Base-by-base conservation (phyloP, 2,797 vertebrate species). In the Spea hammondii region DNA sequence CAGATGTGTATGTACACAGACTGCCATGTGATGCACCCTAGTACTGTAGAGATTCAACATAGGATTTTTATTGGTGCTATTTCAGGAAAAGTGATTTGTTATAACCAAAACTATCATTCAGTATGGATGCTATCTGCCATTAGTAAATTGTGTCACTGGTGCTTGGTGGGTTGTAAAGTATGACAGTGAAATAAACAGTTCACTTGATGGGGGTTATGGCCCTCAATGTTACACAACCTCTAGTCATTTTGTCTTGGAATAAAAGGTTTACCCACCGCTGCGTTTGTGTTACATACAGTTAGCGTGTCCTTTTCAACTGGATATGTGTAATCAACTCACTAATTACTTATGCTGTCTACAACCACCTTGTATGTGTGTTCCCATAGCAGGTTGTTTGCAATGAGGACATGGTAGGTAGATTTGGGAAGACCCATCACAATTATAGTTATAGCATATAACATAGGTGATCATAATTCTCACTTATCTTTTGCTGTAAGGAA, bases 11-110 rank as follows among this genome's bases (percentile, higher is more conserved):
- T 13, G 13, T 13, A 45, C 32, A 14, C 55, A 57, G 48, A 12
- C 12, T 44, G 10, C 32, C n/a, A 49, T 17, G 14, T 5, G 59
- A 62, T 50, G 14, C 54, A 17, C 45, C 17, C 57, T 64, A 55
- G 54, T 32, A 68, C 13, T 68, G 70, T 60, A 71, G 72, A 55
- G 49, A 60, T 80, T 70, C 69, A 65, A 48, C 48, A 74, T 53
- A 70, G 14, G 59, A 45, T 65, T 77, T 53, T 65, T 74, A 74
- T 69, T 74, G 80, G 80, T 82, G 80, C 80, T 82, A 82, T 65
- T 73, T 77, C 65, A 77, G 66, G 55, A 13, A 72, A 57, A 68
- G 64, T 70, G 47, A 73, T 65, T 49, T 74, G 49, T 12, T 60
- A 59, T 48, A 71, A 64, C 14, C 47, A 32, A 51, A 0, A n/a